Base-by-base conservation (phyloP, 2,888 invertebrate genomes). In the Drosophila histrio region DNA sequence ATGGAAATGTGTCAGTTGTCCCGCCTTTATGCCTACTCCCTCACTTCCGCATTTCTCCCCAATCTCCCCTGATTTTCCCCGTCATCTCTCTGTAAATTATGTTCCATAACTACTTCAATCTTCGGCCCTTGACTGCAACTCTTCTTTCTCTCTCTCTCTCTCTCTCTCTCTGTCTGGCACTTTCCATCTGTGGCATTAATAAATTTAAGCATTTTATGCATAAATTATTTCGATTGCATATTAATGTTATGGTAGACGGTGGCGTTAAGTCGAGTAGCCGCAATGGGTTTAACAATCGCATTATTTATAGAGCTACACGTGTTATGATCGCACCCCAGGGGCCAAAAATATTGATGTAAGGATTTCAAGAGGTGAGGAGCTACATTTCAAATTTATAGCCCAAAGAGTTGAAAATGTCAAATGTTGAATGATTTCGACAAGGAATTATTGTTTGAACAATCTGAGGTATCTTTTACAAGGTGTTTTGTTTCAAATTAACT, bases 221-320 rank as follows among this genome's bases (percentile, higher is more conserved):
- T 88, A 87, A 87, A 87, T 87, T 81, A 87, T 77, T 61, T 44
- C 56, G 63, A 77, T 74, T 80, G 83, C 76, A 70, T 84, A 84
- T 87, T 87, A 84, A 79, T 79, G 71, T 57, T 74, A 36, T 24
- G 17, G 24, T 1, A 5, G 28, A 13, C 11, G 22, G 24, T 15
- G 39, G 38, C 44, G 60, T 60, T 57, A 68, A 61, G 70, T 58
- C 38, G 32, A 52, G 70, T 67, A 73, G 82, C 82, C 32, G 47
- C 39, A 34, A 56, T 73, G 62, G 62, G 71, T 52, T 32, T 63
- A 34, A 72, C 44, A 59, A 49, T 65, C 59, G 11, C 63, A 69
- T 78, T 85, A 85, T 82, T 82, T 82, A 82, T 82, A 61, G 65
- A 36, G 57, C 65, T 79, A 79, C 85, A 85, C 72, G 79, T 82